Percentiles rank a stretch among this genome's conserved stretches.
Conservation (phyloP, 2,797 vertebrate species). For the Loriculus beryllinus region DNA sequence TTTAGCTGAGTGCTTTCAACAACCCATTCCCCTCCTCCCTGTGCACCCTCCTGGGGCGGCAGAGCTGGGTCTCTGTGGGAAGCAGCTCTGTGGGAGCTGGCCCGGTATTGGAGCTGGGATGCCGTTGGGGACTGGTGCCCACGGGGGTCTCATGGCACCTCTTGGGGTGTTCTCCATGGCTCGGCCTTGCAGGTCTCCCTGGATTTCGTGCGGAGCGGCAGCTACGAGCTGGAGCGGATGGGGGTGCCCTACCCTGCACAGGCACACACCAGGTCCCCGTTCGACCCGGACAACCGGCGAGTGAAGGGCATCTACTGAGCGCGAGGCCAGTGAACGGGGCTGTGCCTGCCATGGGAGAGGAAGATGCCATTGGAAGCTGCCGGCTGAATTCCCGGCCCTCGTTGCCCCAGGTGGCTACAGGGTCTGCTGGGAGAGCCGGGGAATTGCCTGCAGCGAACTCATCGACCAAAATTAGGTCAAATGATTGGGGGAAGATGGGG, state of each 20-base stretch:
- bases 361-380: background rate
- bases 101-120: background rate
- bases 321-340: fast-evolving
- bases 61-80: background rate
- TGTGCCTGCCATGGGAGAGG: background rate
- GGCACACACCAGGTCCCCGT: constrained; percentile 89
- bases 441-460: fast-evolving
- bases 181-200: constrained; percentile 78
- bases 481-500: background rate
- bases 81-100: background rate
- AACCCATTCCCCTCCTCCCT: background rate
- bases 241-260: constrained; percentile 84
- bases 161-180: fast-evolving
- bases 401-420: background rate
- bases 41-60: background rate
- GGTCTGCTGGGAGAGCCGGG: background rate
- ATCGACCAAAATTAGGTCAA: background rate
- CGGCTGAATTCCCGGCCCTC: fast-evolving
- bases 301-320: constrained; percentile 87
- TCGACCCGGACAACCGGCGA: constrained; percentile 91
- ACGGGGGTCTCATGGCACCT: fast-evolving
- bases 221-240: constrained; percentile 92
- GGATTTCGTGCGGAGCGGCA: constrained; percentile 86
- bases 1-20: background rate
- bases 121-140: background rate